Evolutionary conservation across 2,797 vertebrate species (phyloP).

Genomic region (Microctenopoma stevenorrisi): DNA sequence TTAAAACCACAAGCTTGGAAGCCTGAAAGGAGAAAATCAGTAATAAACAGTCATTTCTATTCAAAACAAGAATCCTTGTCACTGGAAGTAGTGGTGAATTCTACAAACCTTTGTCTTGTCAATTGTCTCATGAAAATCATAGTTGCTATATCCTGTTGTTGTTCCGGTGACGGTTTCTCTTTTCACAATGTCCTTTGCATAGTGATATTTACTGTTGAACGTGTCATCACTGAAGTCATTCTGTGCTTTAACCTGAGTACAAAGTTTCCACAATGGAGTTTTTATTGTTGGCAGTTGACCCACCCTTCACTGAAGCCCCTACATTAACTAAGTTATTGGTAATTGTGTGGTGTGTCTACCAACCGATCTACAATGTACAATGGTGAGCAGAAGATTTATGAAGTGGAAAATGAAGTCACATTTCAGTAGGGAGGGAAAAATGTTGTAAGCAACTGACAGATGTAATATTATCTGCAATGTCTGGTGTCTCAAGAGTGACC

Average conservation of each 20-base stretch:
- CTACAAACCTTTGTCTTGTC: slow-evolving; percentile 52
- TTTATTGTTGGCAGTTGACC: too few species aligned
- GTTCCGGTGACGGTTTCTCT: slow-evolving; percentile 50
- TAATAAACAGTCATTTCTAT: neutral
- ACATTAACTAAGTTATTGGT: too few species aligned
- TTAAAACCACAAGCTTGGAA: slow-evolving; percentile 85
- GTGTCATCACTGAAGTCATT: slow-evolving; percentile 91
- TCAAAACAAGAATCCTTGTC: neutral
- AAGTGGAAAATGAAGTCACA: too few species aligned
- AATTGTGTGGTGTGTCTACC: too few species aligned
- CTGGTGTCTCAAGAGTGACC: slow-evolving; percentile 24
- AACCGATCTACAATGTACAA: too few species aligned
- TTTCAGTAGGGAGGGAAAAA: too few species aligned
- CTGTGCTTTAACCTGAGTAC: slow-evolving; percentile 85
- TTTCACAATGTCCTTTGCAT: slow-evolving; percentile 73
- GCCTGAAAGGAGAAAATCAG: slow-evolving; percentile 67
- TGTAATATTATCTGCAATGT: neutral
- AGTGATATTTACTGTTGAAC: slow-evolving; percentile 90
- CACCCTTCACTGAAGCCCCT: too few species aligned
- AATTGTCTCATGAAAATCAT: slow-evolving; percentile 43
- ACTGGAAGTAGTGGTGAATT: neutral
- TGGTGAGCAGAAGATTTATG: too few species aligned
- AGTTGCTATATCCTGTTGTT: slow-evolving; percentile 55
- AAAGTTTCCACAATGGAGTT: neutral
- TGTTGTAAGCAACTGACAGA: too few species aligned